phyloP scores from a whole-genome alignment of 2,797 vertebrate species.

The Megalops cyprinoides region DNA sequence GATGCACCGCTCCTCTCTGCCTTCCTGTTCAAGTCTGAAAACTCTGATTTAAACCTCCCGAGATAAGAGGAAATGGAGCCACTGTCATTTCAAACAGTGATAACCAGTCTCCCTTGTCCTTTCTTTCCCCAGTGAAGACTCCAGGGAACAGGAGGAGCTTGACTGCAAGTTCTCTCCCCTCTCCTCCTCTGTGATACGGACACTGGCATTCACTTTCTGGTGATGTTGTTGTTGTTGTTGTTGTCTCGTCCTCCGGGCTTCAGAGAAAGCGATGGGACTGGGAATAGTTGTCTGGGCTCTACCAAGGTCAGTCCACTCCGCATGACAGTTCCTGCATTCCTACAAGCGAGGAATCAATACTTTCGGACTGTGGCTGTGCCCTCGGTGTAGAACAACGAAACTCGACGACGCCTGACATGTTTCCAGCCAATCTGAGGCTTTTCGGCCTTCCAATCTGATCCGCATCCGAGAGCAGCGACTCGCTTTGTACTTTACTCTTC shows the following conservation, averaged over 20 bases:
- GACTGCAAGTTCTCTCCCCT: slow-evolving; percentile 57
- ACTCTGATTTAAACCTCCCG: neutral
- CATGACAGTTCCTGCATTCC: slow-evolving; percentile 98
- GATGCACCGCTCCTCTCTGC: neutral
- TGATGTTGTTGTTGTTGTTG: slow-evolving; percentile 6
- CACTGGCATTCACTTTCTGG: slow-evolving; percentile 73
- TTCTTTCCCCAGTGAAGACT: slow-evolving; percentile 70
- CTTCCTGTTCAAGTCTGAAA: neutral
- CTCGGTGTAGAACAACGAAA: slow-evolving; percentile 96
- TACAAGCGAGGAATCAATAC: slow-evolving; percentile 99
- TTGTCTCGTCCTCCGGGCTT: slow-evolving; percentile 73
- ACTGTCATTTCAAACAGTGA: slow-evolving; percentile 79
- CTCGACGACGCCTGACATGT: slow-evolving; percentile 82
- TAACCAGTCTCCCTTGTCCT: slow-evolving; percentile 38
- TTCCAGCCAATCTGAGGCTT: slow-evolving; percentile 84
- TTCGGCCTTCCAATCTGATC: slow-evolving; percentile 78
- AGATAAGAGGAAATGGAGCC: slow-evolving; percentile 73
- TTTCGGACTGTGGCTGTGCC: slow-evolving; percentile 97
- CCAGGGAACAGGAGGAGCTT: slow-evolving; percentile 69
- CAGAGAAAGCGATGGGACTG: slow-evolving; percentile 72
- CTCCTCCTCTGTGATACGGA: slow-evolving; percentile 63
- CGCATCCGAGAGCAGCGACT: slow-evolving; percentile 78
- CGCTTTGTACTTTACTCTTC: slow-evolving; percentile 59
- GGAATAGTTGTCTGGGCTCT: slow-evolving; percentile 82
- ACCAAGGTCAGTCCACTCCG: slow-evolving; percentile 93